Evolutionary conservation across 92 coral and sea anemone species (phyloP).

Genomic region (Meandrina meandrites): DNA sequence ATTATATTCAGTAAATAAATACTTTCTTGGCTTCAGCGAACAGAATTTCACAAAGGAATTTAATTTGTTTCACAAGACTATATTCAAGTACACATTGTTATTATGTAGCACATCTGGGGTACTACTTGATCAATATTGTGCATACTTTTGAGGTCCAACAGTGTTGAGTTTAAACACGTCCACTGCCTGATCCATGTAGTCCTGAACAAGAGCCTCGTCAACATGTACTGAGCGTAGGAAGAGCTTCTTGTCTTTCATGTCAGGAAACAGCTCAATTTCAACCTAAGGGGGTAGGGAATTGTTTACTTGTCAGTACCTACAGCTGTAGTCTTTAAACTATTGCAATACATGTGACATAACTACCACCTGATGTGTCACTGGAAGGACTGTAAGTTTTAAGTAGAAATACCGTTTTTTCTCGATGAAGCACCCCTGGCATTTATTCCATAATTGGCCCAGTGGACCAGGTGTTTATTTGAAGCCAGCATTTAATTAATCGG

Average conservation of each 20-base stretch:
- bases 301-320: not conserved
- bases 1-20: too few relatives aligned
- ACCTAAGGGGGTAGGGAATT: constrained; percentile 55
- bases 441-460: too few relatives aligned
- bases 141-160: constrained; percentile 97
- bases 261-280: constrained; percentile 95
- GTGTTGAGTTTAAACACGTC: constrained; percentile 92
- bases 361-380: not conserved
- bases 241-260: constrained; percentile 88
- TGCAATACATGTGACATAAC: not conserved
- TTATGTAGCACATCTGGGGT: too few relatives aligned
- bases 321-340: not conserved
- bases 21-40: too few relatives aligned
- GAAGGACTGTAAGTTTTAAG: not conserved
- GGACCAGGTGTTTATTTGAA: too few relatives aligned
- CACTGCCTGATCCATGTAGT: constrained; percentile 95
- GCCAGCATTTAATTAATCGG: too few relatives aligned
- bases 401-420: too few relatives aligned
- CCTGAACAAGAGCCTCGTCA: constrained; percentile 93
- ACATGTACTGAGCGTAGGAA: constrained; percentile 87
- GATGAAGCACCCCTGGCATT: too few relatives aligned
- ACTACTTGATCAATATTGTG: not conserved
- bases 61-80: too few relatives aligned
- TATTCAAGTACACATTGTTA: too few relatives aligned
- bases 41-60: too few relatives aligned